phyloP scores from a whole-genome alignment of 2,888 invertebrate species.

The Heliconius aoede region DNA sequence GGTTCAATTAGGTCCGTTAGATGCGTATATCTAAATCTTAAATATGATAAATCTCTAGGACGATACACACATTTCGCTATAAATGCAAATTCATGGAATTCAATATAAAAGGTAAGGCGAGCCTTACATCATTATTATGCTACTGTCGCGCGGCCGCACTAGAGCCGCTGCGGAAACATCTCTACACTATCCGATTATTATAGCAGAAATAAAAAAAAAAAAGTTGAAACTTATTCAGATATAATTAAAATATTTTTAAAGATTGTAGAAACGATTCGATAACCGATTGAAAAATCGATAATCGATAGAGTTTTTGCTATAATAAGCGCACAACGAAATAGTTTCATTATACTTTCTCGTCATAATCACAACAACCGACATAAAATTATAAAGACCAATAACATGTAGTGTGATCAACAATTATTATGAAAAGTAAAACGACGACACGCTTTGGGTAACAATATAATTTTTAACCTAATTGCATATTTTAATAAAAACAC shows the following conservation, averaged over 20 bases:
- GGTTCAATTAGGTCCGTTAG: constrained; percentile 69
- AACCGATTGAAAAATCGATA: constrained; percentile 12
- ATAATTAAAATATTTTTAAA: not conserved
- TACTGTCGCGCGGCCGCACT: constrained; percentile 52
- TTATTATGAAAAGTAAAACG: constrained; percentile 48
- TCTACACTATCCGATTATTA: constrained; percentile 16
- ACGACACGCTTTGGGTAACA: constrained; percentile 78
- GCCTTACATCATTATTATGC: constrained; percentile 82
- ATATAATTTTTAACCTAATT: constrained; percentile 71
- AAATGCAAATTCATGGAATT: constrained; percentile 85
- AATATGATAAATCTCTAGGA: constrained; percentile 82
- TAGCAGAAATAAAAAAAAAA: constrained; percentile 13
- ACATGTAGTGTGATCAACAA: constrained; percentile 49
- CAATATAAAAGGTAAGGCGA: constrained; percentile 75
- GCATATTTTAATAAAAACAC: constrained; percentile 79
- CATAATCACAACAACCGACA: constrained; percentile 52
- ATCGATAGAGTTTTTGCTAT: constrained; percentile 23
- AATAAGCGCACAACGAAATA: constrained; percentile 46
- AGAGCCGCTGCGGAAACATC: constrained; percentile 47
- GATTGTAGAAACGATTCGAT: constrained; percentile 3
- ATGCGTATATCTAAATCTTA: constrained; percentile 76
- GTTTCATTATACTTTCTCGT: constrained; percentile 47
- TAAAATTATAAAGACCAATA: constrained; percentile 54
- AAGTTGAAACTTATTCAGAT: constrained; percentile 13
- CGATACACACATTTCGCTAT: constrained; percentile 82